phyloP scores from a whole-genome alignment of 2,113 vertebrate species.

The Pardalotus punctatus region DNA sequence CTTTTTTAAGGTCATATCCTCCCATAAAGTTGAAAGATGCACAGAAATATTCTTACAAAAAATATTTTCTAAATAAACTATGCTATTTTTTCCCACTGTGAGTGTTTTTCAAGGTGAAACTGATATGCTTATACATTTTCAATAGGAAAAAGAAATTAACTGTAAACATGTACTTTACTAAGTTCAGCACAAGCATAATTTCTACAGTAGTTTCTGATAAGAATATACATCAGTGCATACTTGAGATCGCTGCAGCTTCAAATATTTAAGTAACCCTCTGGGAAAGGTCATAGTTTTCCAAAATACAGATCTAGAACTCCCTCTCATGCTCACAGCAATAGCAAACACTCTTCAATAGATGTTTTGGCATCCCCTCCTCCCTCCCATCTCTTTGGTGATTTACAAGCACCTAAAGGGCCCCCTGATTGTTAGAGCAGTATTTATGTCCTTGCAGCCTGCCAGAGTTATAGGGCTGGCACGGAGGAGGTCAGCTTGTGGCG shows the following conservation, averaged over 20 bases:
- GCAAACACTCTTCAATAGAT: background rate
- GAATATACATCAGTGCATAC: background rate
- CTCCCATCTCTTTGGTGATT: background rate
- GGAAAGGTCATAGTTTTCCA: constrained; percentile 45
- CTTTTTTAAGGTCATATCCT: background rate
- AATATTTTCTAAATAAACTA: background rate
- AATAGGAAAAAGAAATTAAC: constrained; percentile 14
- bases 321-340: background rate
- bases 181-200: constrained; percentile 7
- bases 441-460: background rate
- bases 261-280: constrained; percentile 58
- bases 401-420: background rate
- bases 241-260: constrained; percentile 19
- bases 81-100: background rate
- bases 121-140: constrained; percentile 2
- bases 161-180: constrained; percentile 4
- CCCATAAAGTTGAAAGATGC: background rate
- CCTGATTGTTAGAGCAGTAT: background rate
- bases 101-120: constrained; percentile 11
- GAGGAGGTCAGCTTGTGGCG: background rate
- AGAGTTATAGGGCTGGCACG: background rate
- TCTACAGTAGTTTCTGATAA: background rate
- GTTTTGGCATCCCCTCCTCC: background rate
- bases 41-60: background rate
- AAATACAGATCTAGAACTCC: background rate